Conservation (phyloP, 1,140 invertebrate genomes). For the Coptotermes formosanus region DNA sequence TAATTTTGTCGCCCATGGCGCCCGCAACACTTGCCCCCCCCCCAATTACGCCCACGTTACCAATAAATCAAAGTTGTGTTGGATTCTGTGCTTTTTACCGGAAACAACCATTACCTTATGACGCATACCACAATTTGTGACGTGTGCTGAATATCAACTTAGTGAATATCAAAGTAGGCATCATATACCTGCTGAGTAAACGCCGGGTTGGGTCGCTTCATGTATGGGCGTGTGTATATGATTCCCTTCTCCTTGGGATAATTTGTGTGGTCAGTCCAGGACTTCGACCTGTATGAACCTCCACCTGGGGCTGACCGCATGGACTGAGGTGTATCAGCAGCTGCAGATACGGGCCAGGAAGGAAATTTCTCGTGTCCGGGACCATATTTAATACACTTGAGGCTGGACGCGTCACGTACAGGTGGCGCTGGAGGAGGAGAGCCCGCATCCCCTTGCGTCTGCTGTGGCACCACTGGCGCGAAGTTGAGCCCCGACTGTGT, state of each 20-base stretch:
- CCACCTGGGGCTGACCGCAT: conserved; percentile 55
- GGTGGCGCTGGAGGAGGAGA: conserved; percentile 60
- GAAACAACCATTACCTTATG: no score
- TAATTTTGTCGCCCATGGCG: no score
- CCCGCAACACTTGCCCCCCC: no score
- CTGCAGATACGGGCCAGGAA: conserved; percentile 68
- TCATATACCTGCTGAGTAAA: conserved; percentile 61
- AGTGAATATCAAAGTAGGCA: no score
- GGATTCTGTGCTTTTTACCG: no score
- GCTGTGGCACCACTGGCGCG: conserved; percentile 44
- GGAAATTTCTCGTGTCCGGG: conserved; percentile 79
- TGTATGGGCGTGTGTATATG: conserved; percentile 65
- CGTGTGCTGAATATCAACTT: no score
- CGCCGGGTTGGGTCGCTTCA: conserved; percentile 62
- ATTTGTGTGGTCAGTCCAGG: conserved; percentile 73
- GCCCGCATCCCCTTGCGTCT: conserved; percentile 44
- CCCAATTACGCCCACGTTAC: no score
- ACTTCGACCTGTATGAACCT: conserved; percentile 63
- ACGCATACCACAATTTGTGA: no score
- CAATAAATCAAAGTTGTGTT: no score
- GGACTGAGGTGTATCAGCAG: conserved; percentile 48
- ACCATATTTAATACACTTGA: conserved; percentile 66
- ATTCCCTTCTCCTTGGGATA: conserved; percentile 69
- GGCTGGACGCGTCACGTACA: conserved; percentile 66
- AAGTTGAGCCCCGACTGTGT: conserved; percentile 46